phyloP scores from a whole-genome alignment of 2,797 vertebrate genomes.

The Pantherophis alleghaniensis region DNA sequence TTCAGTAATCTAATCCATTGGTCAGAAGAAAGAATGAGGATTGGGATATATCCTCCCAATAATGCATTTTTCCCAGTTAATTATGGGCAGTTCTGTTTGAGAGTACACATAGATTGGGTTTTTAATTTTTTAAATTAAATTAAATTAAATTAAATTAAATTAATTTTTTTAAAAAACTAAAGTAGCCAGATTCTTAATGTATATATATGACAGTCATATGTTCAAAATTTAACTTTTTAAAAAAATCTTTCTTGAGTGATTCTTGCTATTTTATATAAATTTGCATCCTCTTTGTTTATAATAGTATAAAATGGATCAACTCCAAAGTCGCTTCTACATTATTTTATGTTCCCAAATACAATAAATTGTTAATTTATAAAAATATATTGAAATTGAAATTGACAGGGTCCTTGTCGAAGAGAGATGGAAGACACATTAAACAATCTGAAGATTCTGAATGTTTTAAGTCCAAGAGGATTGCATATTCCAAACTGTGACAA shows the following conservation, averaged over 20 bases:
- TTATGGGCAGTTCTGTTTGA: not conserved
- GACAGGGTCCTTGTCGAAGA: slow-evolving; percentile 90
- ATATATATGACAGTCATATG: not conserved
- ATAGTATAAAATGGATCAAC: not conserved
- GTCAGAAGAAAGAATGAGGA: not conserved
- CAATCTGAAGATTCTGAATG: slow-evolving; percentile 85
- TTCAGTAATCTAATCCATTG: not conserved
- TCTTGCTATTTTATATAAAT: not conserved
- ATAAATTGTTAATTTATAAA: slow-evolving; percentile 44
- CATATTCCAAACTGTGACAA: slow-evolving; percentile 97
- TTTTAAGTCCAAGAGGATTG: slow-evolving; percentile 84
- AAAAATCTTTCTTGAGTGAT: not conserved
- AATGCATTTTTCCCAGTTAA: not conserved
- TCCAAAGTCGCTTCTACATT: not conserved
- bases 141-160: too few relatives aligned
- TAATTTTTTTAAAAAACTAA: not conserved
- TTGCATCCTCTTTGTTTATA: not conserved
- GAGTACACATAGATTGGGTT: not conserved
- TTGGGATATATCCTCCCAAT: not conserved
- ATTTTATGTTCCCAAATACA: not conserved
- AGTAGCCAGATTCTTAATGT: not conserved
- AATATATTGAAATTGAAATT: slow-evolving; percentile 9
- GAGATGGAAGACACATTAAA: slow-evolving; percentile 91
- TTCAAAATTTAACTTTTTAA: not conserved
- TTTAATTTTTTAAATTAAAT: too few relatives aligned